Evolutionary conservation across 92 coral and sea anemone species (phyloP), one percentile per base, ranked within the genome.

Genomic region (Virgularia gustaviana): DNA sequence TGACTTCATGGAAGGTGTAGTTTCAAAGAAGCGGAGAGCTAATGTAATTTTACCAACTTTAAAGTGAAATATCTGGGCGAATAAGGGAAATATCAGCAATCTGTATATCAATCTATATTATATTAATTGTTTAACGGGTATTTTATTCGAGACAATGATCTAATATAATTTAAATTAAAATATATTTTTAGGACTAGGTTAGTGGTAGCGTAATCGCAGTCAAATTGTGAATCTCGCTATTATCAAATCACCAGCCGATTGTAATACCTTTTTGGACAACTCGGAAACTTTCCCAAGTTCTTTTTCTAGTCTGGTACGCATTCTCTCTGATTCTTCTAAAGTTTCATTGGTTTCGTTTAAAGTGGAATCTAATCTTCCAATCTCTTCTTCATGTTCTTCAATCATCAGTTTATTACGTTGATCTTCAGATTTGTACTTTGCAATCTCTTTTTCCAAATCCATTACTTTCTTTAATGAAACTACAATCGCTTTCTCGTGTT

Each of bases 381-480:
- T 89, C 70, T 94, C 96, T 80, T 89, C 99, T 43, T 94, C 99
- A 1, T 92, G 91, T 64, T 94, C 99, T 20, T 73, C 71, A 27
- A 94, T 85, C 67, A 89, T 90, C 51, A 81, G 89, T 47, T 88
- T 87, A 0, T 82, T 70, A 25, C 99, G 72, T 10, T 62, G 83
- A 37, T 94, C 99, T 41, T 94, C 99, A n/a, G 86, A 75, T 68
- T 89, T 94, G n/a, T 91, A 89, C 36, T 65, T 78, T 29, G 70
- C 72, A 30, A 94, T 84, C 19, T 90, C 83, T 63, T 86, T 88
- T 76, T 94, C 99, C 13, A 94, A 82, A 61, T 84, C 53, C 44
- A 96, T 85, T 49, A 89, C 85, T 47, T 86, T 96, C 12, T 85
- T 89, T 43, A 68, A 81, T 28, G 92, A 78, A 44, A 70, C 86